Base-by-base conservation (phyloP, 2,113 vertebrate species). In the Paracanthobrama guichenoti region DNA sequence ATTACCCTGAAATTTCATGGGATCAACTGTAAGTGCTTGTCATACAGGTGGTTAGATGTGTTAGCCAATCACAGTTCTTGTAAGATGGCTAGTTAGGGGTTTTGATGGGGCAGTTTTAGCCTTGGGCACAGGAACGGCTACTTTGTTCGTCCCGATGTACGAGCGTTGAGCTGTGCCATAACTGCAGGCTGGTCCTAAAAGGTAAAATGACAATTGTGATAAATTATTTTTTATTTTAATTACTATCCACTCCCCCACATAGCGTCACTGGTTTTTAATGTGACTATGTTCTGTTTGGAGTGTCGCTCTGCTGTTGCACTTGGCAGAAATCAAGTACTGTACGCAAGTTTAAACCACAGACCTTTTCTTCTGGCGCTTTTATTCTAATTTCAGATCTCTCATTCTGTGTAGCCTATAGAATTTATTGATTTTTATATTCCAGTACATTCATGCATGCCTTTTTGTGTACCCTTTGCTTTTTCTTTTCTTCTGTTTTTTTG, bases 101-200 rank as follows among this genome's bases (percentile, higher is more conserved):
- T 87, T 85, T 24, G 72, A 73, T 82, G 67, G 59, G 80, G n/a
- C 48, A 39, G 67, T 64, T 75, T 26, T 60, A 39, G 80, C 84
- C 88, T 87, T 87, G 69, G 76, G 13, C 73, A 81, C 50, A 86
- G 76, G 55, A 57, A 74, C 88, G 66, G 72, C 48, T 76, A 82
- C 67, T 90, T 72, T n/a, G 57, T 82, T 86, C 83, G 82, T 4
- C 57, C 42, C 86, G 84, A 88, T 66, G 57, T 53, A 62, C 46
- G 86, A 88, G 53, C 74, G 20, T 60, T 74, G 76, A 81, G 55
- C 79, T 31, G 81, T 91, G 87, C 89, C 86, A 84, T 88, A 87
- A 87, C 90, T 71, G 46, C 87, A 89, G 85, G 60, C 89, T 88
- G 83, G 83, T 88, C 81, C 18, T 84, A 86, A 86, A 69, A 89